Percentiles rank a stretch among this genome's conserved stretches.
These are phyloP conservation scores for Acanthosepion lycidas DNA, from an alignment of 2,888 invertebrate species.

Conservation along the genomic window DNA sequence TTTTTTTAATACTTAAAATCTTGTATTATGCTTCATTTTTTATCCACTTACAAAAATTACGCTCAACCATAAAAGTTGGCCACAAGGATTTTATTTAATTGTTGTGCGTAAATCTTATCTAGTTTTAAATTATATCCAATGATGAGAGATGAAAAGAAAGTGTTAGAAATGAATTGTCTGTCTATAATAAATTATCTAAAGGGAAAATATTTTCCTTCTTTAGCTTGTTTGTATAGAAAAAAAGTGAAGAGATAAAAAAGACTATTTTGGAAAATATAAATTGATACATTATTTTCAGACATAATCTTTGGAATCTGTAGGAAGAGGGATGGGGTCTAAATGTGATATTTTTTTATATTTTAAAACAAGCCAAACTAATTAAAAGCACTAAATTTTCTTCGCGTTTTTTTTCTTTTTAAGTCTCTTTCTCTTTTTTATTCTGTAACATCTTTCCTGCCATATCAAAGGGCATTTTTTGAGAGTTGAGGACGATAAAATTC, in stretches of 20 bases:
- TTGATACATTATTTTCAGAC: neutral
- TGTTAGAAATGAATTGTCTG: neutral
- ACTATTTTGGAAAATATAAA: neutral
- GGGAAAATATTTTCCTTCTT: neutral
- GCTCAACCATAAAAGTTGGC: too few species aligned
- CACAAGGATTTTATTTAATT: neutral
- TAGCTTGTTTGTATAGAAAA: neutral
- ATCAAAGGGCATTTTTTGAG: neutral
- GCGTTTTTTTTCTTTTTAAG: neutral
- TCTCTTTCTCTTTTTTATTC: constrained; percentile 33
- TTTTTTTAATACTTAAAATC: neutral
- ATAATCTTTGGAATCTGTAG: neutral
- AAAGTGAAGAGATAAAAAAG: neutral
- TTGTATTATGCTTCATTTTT: neutral
- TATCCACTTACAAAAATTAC: too few species aligned
- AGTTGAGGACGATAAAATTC: neutral
- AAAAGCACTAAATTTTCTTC: constrained; percentile 22
- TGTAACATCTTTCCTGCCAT: constrained; percentile 4
- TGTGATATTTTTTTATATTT: neutral
- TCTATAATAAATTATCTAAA: neutral
- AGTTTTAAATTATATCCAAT: neutral
- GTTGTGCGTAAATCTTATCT: neutral
- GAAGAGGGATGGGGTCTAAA: neutral
- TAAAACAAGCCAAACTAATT: neutral
- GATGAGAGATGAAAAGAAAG: neutral